Evolutionary conservation across 2,888 invertebrate genomes (phyloP).

Genomic region (Druceiella hillmani): DNA sequence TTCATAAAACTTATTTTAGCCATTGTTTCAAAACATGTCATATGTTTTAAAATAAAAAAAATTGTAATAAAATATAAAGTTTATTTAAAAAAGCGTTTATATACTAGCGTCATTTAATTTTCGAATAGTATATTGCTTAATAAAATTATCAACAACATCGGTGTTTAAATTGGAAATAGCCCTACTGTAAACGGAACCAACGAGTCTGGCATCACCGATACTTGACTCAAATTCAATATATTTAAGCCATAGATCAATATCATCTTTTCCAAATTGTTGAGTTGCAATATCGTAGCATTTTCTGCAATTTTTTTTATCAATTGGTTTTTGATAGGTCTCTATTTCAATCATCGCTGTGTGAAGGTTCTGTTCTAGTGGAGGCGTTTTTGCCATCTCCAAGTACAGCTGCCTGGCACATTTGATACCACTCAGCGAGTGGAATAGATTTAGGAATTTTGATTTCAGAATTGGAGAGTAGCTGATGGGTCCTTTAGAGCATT

Average conservation of each 20-base stretch:
- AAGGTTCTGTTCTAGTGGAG: slow-evolving; percentile 56
- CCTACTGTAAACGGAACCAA: slow-evolving; percentile 53
- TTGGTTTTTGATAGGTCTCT: slow-evolving; percentile 42
- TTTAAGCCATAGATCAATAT: slow-evolving; percentile 67
- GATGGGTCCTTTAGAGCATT: slow-evolving; percentile 45
- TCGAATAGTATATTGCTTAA: slow-evolving; percentile 47
- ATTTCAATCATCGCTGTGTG: slow-evolving; percentile 58
- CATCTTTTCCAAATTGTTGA: slow-evolving; percentile 60
- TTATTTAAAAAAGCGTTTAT: slow-evolving; percentile 25
- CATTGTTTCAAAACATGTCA: no score
- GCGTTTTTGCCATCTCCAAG: slow-evolving; percentile 49
- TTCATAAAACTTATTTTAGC: no score
- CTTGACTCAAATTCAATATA: slow-evolving; percentile 65
- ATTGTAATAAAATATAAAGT: slow-evolving; percentile 15
- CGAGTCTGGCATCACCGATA: slow-evolving; percentile 51
- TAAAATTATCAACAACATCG: slow-evolving; percentile 48
- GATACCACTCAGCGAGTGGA: slow-evolving; percentile 43
- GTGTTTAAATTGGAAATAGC: slow-evolving; percentile 56
- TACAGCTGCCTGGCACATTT: slow-evolving; percentile 58
- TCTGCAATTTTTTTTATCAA: slow-evolving; percentile 47
- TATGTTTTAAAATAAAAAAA: slow-evolving; percentile 33
- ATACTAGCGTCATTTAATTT: slow-evolving; percentile 34
- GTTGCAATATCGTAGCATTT: slow-evolving; percentile 58
- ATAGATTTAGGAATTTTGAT: slow-evolving; percentile 58
- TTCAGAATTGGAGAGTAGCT: slow-evolving; percentile 49